Base-by-base conservation (phyloP, 2,113 vertebrate species). In the Cygnus buccinator region DNA sequence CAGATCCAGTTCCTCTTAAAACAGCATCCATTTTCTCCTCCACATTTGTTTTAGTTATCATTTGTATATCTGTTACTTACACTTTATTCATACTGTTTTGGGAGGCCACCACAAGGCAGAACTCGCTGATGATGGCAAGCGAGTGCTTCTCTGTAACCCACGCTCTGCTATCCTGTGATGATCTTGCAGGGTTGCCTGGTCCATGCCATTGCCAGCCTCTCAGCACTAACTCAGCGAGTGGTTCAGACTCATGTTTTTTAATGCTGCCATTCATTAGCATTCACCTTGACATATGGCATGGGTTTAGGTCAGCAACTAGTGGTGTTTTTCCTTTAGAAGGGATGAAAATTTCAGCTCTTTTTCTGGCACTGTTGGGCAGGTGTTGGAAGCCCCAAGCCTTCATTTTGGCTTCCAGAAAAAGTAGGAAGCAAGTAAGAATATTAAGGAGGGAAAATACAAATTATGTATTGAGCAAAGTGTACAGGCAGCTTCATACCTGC, bases 401-500 rank as follows among this genome's bases (percentile, higher is more conserved):
- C 26, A 37, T 35, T 77, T 48, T 33, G 48, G 29, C 79, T 94
- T 66, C 84, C 84, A 91, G 70, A 87, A 66, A 66, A 87, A 70
- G 33, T 6, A 25, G 58, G 73, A 84, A 81, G 65, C 35, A 23
- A 33, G 48, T 21, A 61, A 39, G 35, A 0, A 31, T 9, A 8
- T 2, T 50, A 55, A 55, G 14, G 71, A 43, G 25, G 41, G 57
- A 75, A 90, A 81, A 63, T 6, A 18, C 1, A 18, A 75, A 63
- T 55, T 35, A 41, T 6, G 10, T n/a, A 58, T 6, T 50, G 18
- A 81, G 81, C 13, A 37, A 87, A 71, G 37, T 37, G 29, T 39
- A 9, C 33, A 6, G 33, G 44, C 33, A 44, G 55, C 68, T 84
- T 80, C 83, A 43, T 66, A 29, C 28, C 6, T 46, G 6, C 52